Evolutionary conservation across 2,888 invertebrate species (phyloP).

Genomic region (Acanthopleura granulata): DNA sequence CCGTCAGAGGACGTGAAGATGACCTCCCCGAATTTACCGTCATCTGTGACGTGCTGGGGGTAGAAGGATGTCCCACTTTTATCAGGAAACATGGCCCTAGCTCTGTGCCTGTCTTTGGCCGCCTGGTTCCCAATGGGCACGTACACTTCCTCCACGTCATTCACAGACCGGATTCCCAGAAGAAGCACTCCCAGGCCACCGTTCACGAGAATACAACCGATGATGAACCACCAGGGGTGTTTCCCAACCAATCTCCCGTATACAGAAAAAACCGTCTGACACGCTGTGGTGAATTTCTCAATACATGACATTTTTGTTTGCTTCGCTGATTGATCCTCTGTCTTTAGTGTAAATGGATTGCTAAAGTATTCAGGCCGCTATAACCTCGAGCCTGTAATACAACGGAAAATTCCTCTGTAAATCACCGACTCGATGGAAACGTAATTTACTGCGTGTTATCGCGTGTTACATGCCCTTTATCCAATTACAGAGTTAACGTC

Average conservation of each 20-base stretch:
- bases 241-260: slow-evolving; percentile 41
- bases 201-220: slow-evolving; percentile 30
- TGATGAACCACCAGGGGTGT: slow-evolving; percentile 37
- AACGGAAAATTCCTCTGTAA: too few relatives aligned
- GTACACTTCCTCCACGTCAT: slow-evolving; percentile 43
- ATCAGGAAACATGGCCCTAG: slow-evolving; percentile 36
- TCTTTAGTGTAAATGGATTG: too few relatives aligned
- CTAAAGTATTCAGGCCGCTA: too few relatives aligned
- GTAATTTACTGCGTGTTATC: too few relatives aligned
- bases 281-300: too few relatives aligned
- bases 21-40: slow-evolving; percentile 29
- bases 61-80: slow-evolving; percentile 30
- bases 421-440: too few relatives aligned
- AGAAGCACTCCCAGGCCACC: slow-evolving; percentile 30
- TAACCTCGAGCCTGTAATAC: too few relatives aligned
- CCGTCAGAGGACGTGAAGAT: slow-evolving; percentile 29
- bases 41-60: slow-evolving; percentile 26
- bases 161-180: slow-evolving; percentile 34
- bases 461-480: too few relatives aligned
- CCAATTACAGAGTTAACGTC: too few relatives aligned
- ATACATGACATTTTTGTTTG: too few relatives aligned
- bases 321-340: too few relatives aligned
- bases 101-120: slow-evolving; percentile 35
- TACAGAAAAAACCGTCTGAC: slow-evolving; percentile 30
- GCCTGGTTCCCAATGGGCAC: slow-evolving; percentile 52